Evolutionary conservation across 64 coral and sea anemone genomes (phyloP).

Genomic region (Pocillopora damicornis): DNA sequence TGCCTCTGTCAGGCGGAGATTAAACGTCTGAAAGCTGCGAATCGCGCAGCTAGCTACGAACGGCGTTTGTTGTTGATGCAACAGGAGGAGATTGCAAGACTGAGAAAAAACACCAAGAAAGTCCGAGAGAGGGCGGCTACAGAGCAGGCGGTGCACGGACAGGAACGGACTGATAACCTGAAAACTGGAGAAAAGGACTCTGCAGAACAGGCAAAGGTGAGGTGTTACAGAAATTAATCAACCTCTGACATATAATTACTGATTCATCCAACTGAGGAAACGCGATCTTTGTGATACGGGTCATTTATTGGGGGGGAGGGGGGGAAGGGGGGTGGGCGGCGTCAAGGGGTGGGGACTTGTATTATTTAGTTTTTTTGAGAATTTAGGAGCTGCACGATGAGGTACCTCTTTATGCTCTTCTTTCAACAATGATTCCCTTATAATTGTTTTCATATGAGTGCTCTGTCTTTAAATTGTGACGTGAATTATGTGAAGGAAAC

Average conservation of each 20-base stretch:
- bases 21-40: slow-evolving; percentile 88
- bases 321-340: too few species aligned
- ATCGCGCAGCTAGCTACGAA: slow-evolving; percentile 88
- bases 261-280: too few species aligned
- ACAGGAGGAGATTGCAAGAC: slow-evolving; percentile 86
- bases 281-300: too few species aligned
- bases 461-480: too few species aligned
- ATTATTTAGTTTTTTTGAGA: too few species aligned
- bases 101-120: slow-evolving; percentile 74
- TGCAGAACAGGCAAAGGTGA: slow-evolving; percentile 10
- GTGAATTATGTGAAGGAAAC: too few species aligned
- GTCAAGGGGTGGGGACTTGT: too few species aligned
- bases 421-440: too few species aligned
- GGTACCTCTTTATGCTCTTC: too few species aligned
- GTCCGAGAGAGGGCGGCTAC: slow-evolving; percentile 64
- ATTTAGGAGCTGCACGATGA: too few species aligned
- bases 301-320: too few species aligned
- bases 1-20: slow-evolving; percentile 81
- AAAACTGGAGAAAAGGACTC: not conserved
- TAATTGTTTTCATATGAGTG: too few species aligned
- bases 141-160: not conserved
- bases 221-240: not conserved
- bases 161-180: slow-evolving; percentile 7
- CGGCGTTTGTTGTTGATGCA: slow-evolving; percentile 81
- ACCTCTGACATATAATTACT: not conserved